A percentile compares a stretch with the other conserved stretches of the same genome.
These are phyloP conservation scores for Micronycteris hirsuta DNA, from an alignment of 2,113 vertebrate species.

Conservation along the genomic window DNA sequence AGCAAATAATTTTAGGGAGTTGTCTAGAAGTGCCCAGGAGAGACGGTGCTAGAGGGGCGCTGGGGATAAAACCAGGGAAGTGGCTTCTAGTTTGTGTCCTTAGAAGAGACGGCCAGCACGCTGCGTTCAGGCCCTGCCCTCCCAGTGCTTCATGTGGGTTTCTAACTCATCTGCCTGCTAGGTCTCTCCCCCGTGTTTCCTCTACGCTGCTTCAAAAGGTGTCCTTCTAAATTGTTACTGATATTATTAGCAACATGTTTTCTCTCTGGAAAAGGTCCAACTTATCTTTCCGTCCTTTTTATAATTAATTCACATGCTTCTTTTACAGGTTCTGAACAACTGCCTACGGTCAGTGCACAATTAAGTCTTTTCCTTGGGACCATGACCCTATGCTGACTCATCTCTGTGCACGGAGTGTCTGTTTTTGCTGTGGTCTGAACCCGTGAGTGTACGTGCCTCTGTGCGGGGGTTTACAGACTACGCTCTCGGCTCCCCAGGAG, in stretches of 20 bases:
- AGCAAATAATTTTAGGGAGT: neutral
- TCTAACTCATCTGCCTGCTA: neutral
- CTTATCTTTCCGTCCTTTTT: neutral
- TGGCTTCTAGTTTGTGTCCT: neutral
- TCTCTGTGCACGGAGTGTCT: neutral
- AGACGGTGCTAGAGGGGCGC: rapidly evolving
- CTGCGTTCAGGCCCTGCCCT: neutral
- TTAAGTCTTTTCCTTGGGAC: neutral
- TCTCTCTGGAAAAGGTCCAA: neutral
- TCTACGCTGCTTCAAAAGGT: neutral
- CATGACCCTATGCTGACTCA: neutral
- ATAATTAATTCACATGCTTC: neutral
- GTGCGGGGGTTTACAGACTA: neutral
- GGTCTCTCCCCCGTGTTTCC: neutral
- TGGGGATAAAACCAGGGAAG: neutral
- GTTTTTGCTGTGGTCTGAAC: neutral
- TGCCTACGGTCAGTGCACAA: neutral
- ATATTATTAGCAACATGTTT: neutral
- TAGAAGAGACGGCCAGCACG: neutral
- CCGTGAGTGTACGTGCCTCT: too few relatives aligned
- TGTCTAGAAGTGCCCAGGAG: neutral
- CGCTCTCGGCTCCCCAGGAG: neutral
- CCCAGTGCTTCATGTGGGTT: neutral
- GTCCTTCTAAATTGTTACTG: neutral
- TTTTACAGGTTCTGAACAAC: neutral